Base-by-base conservation (phyloP, 2,797 vertebrate species). In the Sebastes cheni region DNA sequence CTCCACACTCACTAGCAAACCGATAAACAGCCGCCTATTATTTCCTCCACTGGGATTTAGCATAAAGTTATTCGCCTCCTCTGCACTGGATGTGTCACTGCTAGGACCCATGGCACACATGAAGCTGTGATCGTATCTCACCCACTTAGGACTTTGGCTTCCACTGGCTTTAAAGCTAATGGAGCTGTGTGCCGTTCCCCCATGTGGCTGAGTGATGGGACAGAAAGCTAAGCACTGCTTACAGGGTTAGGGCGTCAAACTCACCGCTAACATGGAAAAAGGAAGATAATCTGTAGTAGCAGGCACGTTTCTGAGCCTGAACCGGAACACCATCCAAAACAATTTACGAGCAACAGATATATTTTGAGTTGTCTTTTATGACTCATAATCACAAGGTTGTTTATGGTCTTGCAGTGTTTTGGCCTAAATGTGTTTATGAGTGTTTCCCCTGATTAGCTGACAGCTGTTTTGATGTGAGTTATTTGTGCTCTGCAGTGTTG, bases 1-100 rank as follows among this genome's bases (percentile, higher is more conserved):
- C 75, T 83, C 65, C 81, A 86, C 86, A 85, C 84, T 88, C 86
- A 87, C 71, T 11, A 67, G 80, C 82, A 82, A 83, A 82, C 81
- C 83, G 89, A 92, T 90, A 91, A 94, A 92, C 88, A 88, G 85
- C 66, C 68, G 84, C 80, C 83, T 81, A 55, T 86, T 79, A 87
- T 88, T 84, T 67, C 29, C 60, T 74, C 65, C 84, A 77, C 70
- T 72, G 79, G 79, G 71, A 50, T 89, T 85, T 72, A 61, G 73
- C 39, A 72, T 83, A 55, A 81, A 81, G 85, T 77, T 75, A 70
- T 80, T 27, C 32, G 52, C 46, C 75, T 77, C 76, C 30, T 80
- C 73, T 69, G 61, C 4, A 36, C 34, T 69, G 60, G 34, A 80
- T 65, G 64, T 89, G 87, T 85, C 80, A 73, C 61, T 70, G 70